Conservation (phyloP, 2,113 vertebrate species). For the Tautogolabrus adspersus region DNA sequence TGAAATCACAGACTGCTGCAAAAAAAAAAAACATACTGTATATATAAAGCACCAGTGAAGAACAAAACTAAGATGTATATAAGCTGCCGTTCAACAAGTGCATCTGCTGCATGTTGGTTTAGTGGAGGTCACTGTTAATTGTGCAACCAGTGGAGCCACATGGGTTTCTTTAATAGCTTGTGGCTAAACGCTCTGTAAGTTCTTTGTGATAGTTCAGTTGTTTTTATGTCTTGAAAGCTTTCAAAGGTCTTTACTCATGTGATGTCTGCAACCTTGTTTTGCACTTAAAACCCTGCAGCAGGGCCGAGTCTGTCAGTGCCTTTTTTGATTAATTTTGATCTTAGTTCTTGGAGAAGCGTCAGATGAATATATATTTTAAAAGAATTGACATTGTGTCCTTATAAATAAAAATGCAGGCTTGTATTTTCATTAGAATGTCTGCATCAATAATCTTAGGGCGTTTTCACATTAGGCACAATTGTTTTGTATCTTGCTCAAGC, state of each 20-base stretch:
- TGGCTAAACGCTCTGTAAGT: neutral
- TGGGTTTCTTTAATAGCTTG: neutral
- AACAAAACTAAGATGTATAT: conserved; percentile 10
- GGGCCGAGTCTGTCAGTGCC: too few relatives aligned
- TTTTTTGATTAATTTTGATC: too few relatives aligned
- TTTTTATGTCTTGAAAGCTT: neutral
- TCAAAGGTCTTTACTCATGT: neutral
- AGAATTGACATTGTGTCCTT: too few relatives aligned
- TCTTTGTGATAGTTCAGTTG: neutral
- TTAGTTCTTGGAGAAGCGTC: too few relatives aligned
- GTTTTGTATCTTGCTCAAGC: too few relatives aligned
- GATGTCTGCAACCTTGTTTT: too few relatives aligned
- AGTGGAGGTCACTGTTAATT: conserved; percentile 30
- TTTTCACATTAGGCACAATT: too few relatives aligned
- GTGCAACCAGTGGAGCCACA: conserved; percentile 7
- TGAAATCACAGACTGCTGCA: conserved; percentile 58
- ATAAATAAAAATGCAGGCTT: too few relatives aligned
- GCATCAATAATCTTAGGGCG: too few relatives aligned
- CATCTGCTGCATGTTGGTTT: neutral
- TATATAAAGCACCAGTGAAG: conserved; percentile 32
- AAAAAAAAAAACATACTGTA: conserved; percentile 24
- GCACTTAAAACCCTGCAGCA: neutral
- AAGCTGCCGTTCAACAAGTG: conserved; percentile 24
- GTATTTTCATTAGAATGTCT: too few relatives aligned
- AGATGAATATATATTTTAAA: too few relatives aligned